These are phyloP conservation scores for Melanostoma mellinum DNA, from an alignment of 2,888 invertebrate species.

Conservation along the genomic window DNA sequence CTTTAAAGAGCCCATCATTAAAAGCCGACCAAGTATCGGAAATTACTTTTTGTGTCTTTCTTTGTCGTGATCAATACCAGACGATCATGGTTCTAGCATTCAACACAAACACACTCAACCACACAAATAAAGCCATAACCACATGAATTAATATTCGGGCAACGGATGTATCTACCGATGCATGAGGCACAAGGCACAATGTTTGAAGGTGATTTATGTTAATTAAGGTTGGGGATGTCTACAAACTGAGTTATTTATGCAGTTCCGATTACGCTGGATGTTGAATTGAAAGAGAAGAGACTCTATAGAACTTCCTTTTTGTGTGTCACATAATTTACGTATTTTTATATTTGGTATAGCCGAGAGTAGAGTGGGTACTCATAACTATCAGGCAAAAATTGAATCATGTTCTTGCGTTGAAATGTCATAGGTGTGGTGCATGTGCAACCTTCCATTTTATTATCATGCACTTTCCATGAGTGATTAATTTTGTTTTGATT, in stretches of 20 bases:
- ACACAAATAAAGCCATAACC: background rate
- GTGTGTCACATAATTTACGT: conserved; percentile 65
- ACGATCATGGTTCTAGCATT: conserved; percentile 19
- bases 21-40: conserved; percentile 52
- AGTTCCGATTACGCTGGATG: conserved; percentile 62
- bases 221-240: conserved; percentile 64
- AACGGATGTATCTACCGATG: conserved; percentile 57
- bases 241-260: conserved; percentile 64
- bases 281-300: conserved; percentile 23
- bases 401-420: conserved; percentile 38
- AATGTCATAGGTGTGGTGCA: conserved; percentile 7
- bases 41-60: conserved; percentile 19
- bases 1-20: conserved; percentile 32
- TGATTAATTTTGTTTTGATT: conserved; percentile 53
- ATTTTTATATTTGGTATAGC: background rate
- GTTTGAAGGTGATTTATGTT: conserved; percentile 70
- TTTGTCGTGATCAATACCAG: conserved; percentile 42
- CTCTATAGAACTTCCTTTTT: conserved; percentile 65
- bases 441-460: conserved; percentile 3
- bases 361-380: background rate
- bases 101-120: no score
- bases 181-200: conserved; percentile 10
- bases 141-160: conserved; percentile 61
- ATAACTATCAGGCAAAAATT: conserved; percentile 22
- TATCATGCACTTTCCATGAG: background rate